Evolutionary conservation across 2,888 invertebrate species (phyloP).

Genomic region (Blomia tropicalis): DNA sequence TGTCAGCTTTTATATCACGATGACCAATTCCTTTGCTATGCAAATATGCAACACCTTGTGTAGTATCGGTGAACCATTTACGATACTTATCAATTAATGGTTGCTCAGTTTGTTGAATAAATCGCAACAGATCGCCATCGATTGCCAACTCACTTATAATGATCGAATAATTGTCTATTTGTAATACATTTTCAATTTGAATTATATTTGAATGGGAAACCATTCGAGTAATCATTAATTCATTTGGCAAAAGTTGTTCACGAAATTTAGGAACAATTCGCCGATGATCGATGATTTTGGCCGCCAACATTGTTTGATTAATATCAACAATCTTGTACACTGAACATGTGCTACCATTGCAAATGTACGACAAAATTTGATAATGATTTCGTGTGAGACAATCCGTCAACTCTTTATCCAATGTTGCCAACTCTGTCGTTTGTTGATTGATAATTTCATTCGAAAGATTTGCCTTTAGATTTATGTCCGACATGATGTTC

Average conservation of each 20-base stretch:
- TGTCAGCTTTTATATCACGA: slow-evolving; percentile 2
- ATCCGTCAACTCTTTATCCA: too few species aligned
- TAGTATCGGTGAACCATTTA: neutral
- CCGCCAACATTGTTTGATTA: neutral
- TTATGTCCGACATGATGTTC: too few species aligned
- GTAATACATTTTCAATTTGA: neutral
- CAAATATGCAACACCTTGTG: neutral
- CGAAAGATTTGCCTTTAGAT: too few species aligned
- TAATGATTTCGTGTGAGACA: too few species aligned
- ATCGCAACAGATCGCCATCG: slow-evolving; percentile 9
- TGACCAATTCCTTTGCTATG: neutral
- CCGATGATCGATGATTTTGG: neutral
- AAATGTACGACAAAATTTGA: neutral
- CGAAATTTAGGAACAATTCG: neutral
- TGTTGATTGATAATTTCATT: too few species aligned
- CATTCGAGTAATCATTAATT: neutral
- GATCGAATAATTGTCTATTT: neutral
- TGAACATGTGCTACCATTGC: neutral
- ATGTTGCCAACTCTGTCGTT: too few species aligned
- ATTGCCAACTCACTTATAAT: neutral
- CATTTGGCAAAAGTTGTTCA: neutral
- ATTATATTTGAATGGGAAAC: neutral
- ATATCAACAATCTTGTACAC: neutral
- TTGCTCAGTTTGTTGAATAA: neutral
- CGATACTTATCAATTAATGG: neutral